phyloP scores from a whole-genome alignment of 1,140 invertebrate species.

The Oedothorax gibbosus region DNA sequence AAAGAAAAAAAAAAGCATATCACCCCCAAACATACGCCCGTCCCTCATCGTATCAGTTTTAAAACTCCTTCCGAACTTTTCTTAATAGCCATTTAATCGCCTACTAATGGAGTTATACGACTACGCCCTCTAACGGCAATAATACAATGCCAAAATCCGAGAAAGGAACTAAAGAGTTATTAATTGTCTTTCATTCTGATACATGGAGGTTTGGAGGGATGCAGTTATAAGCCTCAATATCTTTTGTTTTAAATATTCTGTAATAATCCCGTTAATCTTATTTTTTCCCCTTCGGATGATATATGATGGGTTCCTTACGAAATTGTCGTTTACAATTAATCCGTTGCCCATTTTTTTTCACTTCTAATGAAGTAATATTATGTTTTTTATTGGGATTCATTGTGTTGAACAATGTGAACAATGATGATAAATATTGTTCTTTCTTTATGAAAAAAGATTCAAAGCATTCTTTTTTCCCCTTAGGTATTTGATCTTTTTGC shows the following conservation, averaged over 20 bases:
- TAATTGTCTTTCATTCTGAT: constrained; percentile 30
- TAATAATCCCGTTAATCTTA: not conserved
- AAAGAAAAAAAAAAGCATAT: not conserved
- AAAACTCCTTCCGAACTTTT: not conserved
- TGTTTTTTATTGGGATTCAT: not conserved
- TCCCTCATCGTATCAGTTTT: constrained; percentile 20
- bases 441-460: not conserved
- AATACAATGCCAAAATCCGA: not conserved
- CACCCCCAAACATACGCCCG: not conserved
- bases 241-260: constrained; percentile 6
- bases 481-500: too few relatives aligned
- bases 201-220: constrained; percentile 8
- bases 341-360: not conserved
- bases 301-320: not conserved
- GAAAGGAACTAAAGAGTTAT: constrained; percentile 40
- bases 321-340: not conserved
- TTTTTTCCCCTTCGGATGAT: not conserved
- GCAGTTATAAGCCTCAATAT: constrained; percentile 18
- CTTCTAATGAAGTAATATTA: not conserved
- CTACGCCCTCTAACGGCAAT: not conserved
- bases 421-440: not conserved
- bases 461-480: not conserved
- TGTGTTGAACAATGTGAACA: not conserved
- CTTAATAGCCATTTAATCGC: constrained; percentile 53
- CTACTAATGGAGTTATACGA: constrained; percentile 21